A percentile compares a stretch with the other conserved stretches of the same genome.
These are phyloP conservation scores for Pyrocoelia pectoralis DNA, from an alignment of 2,888 invertebrate species.

Conservation along the genomic window DNA sequence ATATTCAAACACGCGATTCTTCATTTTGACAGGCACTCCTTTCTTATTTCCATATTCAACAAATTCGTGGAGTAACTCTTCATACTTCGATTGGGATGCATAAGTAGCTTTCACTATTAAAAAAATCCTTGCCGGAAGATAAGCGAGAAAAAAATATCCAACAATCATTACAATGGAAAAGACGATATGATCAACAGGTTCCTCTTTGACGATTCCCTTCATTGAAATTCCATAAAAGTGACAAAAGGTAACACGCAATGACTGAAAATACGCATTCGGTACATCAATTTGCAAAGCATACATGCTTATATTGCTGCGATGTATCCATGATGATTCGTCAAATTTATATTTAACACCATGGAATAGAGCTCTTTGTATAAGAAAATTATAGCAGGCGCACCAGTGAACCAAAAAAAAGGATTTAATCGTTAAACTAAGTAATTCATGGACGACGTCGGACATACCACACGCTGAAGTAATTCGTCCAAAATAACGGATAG, in stretches of 20 bases:
- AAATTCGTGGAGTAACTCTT: conserved; percentile 58
- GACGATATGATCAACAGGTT: conserved; percentile 31
- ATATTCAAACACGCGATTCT: conserved; percentile 53
- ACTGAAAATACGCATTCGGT: conserved; percentile 29
- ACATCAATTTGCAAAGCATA: too few species aligned
- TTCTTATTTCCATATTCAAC: conserved; percentile 57
- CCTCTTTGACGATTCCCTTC: conserved; percentile 36
- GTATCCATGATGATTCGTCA: conserved; percentile 31
- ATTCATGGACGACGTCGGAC: conserved; percentile 6
- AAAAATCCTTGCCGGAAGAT: conserved; percentile 51
- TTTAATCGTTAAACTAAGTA: conserved; percentile 25
- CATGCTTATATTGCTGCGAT: too few species aligned
- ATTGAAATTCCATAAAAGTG: conserved; percentile 48
- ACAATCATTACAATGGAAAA: conserved; percentile 40
- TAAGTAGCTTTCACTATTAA: conserved; percentile 47
- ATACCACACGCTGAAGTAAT: conserved; percentile 16
- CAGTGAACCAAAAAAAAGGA: conserved; percentile 36
- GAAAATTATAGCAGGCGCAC: conserved; percentile 38
- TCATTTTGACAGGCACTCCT: conserved; percentile 55
- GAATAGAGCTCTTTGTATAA: conserved; percentile 30
- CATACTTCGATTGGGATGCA: conserved; percentile 55
- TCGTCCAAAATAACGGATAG: conserved; percentile 20
- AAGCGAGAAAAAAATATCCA: conserved; percentile 46
- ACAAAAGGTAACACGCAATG: conserved; percentile 42
- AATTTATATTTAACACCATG: conserved; percentile 3